Evolutionary conservation across 2,888 invertebrate species (phyloP).

Genomic region (Thecocarcelia acutangulata): DNA sequence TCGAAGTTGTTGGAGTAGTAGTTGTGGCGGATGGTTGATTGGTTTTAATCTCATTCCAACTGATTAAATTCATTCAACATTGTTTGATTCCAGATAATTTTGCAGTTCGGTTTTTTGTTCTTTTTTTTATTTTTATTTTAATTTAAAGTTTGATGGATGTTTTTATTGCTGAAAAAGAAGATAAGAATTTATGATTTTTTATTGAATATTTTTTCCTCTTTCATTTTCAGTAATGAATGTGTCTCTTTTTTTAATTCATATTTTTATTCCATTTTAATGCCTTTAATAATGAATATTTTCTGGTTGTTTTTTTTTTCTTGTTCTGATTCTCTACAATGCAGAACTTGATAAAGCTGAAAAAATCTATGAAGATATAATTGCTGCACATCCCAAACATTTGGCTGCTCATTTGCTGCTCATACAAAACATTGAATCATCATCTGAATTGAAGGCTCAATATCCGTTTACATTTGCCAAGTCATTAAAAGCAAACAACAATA

Average conservation of each 20-base stretch:
- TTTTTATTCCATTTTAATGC: conserved; percentile 17
- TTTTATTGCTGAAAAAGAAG: conserved; percentile 12
- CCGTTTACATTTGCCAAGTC: conserved; percentile 82
- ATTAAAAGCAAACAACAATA: conserved; percentile 78
- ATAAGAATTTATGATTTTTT: conserved; percentile 19
- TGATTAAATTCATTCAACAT: conserved; percentile 50
- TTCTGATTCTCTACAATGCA: conserved; percentile 76
- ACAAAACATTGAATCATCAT: conserved; percentile 85
- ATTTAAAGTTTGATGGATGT: neutral
- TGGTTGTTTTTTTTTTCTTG: conserved; percentile 19
- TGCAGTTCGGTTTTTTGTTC: conserved; percentile 17
- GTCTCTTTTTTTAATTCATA: neutral
- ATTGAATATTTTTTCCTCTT: conserved; percentile 2
- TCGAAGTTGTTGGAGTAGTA: neutral
- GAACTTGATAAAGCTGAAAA: conserved; percentile 86
- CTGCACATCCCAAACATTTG: conserved; percentile 88
- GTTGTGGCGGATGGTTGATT: conserved; percentile 40
- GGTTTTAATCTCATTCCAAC: conserved; percentile 59
- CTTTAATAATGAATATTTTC: conserved; percentile 33
- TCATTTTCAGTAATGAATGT: conserved; percentile 8
- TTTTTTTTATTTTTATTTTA: neutral
- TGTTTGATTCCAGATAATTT: conserved; percentile 63
- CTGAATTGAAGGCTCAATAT: conserved; percentile 79
- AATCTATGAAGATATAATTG: conserved; percentile 88
- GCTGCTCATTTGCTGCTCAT: conserved; percentile 91